A percentile compares a stretch with the other conserved stretches of the same genome.
Evolutionary conservation across 2,797 vertebrate genomes (phyloP).

Genomic region (Austrolebias charrua): DNA sequence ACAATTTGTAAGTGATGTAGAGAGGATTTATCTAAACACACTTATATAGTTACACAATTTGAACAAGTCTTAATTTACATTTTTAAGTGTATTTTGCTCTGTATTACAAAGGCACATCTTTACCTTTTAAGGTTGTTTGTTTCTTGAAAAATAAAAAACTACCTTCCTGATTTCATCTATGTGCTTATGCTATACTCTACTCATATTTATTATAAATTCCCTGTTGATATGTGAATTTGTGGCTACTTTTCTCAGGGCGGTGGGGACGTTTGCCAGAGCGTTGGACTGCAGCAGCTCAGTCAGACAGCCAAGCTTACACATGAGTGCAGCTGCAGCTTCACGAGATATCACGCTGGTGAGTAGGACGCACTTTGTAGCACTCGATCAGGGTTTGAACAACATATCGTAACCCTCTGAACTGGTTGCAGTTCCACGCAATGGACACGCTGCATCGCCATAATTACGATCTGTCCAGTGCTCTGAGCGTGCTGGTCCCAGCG

Average conservation of each 20-base stretch:
- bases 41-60: too few species aligned
- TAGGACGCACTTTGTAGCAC: not conserved
- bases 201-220: not conserved
- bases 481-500: conserved; percentile 91
- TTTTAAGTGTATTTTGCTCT: too few species aligned
- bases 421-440: conserved; percentile 93
- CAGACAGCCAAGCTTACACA: conserved; percentile 95
- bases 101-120: too few species aligned
- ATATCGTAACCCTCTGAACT: not conserved
- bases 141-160: too few species aligned
- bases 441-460: conserved; percentile 92
- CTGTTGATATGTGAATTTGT: not conserved
- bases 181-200: not conserved
- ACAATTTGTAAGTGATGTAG: too few species aligned
- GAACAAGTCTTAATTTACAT: too few species aligned
- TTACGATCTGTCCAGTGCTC: conserved; percentile 92
- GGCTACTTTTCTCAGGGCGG: conserved; percentile 78
- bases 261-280: conserved; percentile 94
- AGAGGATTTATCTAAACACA: too few species aligned
- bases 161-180: not conserved
- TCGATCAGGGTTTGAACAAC: not conserved
- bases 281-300: conserved; percentile 97
- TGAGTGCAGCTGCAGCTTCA: conserved; percentile 96
- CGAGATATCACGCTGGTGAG: conserved; percentile 96
- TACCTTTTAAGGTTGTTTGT: too few species aligned